Percentiles rank a stretch among this genome's conserved stretches.
phyloP scores from a whole-genome alignment of 2,888 invertebrate species.

The Philonicus albiceps region DNA sequence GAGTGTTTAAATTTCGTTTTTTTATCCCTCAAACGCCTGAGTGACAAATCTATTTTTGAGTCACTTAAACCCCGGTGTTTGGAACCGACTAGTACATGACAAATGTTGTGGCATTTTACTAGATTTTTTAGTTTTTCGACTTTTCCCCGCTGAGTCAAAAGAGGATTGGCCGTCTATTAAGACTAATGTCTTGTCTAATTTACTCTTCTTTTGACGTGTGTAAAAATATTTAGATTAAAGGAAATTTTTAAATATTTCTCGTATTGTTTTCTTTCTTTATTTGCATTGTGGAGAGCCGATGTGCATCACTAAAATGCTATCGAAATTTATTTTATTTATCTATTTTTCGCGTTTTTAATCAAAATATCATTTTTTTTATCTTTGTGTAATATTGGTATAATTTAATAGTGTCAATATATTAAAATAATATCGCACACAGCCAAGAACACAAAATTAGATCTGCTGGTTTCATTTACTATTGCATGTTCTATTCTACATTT shows the following conservation, averaged over 20 bases:
- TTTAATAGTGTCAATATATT: too few relatives aligned
- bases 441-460: too few relatives aligned
- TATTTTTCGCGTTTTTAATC: too few relatives aligned
- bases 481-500: too few relatives aligned
- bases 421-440: too few relatives aligned
- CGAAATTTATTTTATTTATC: not conserved
- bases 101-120: slow-evolving; percentile 36
- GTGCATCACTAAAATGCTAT: not conserved
- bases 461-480: too few relatives aligned
- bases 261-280: not conserved
- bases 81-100: slow-evolving; percentile 10
- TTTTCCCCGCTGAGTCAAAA: not conserved
- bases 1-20: slow-evolving; percentile 13
- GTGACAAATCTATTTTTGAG: slow-evolving; percentile 41
- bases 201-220: not conserved
- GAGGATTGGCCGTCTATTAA: slow-evolving; percentile 20
- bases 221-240: not conserved
- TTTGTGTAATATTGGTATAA: too few relatives aligned
- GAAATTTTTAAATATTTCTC: not conserved
- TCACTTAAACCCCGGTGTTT: slow-evolving; percentile 31
- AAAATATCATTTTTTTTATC: too few relatives aligned
- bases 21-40: not conserved
- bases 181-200: slow-evolving; percentile 36
- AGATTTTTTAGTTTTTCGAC: slow-evolving; percentile 2
- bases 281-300: too few relatives aligned